Percentiles rank a stretch among this genome's conserved stretches.
phyloP scores from a whole-genome alignment of 2,797 vertebrate species.

The Caiman crocodilus region DNA sequence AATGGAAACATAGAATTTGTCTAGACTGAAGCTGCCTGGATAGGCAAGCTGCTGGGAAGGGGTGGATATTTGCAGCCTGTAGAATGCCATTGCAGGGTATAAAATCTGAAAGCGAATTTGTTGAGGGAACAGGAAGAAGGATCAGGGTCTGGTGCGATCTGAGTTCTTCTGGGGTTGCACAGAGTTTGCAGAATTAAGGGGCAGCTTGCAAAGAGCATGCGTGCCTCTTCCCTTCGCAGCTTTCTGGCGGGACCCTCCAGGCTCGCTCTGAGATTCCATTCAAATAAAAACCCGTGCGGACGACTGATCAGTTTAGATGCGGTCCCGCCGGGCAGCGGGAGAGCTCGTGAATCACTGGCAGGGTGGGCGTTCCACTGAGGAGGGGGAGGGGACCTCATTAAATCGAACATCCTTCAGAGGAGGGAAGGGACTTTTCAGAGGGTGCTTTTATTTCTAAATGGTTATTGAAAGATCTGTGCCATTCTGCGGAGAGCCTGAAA shows the following conservation, averaged over 20 bases:
- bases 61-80: not conserved
- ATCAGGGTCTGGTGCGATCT: fast-evolving
- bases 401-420: constrained; percentile 21
- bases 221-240: fast-evolving
- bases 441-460: constrained; percentile 6
- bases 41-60: not conserved
- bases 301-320: not conserved
- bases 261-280: not conserved
- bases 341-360: constrained; percentile 24
- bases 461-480: constrained; percentile 56
- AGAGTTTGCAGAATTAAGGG: not conserved
- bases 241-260: constrained; percentile 15
- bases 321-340: constrained; percentile 20
- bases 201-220: not conserved
- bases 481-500: constrained; percentile 36
- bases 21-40: not conserved
- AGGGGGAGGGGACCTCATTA: constrained; percentile 50
- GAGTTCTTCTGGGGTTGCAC: fast-evolving
- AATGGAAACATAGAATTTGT: not conserved
- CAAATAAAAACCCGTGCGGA: constrained; percentile 13
- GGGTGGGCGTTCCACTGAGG: constrained; percentile 24
- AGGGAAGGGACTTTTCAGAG: constrained; percentile 31
- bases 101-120: fast-evolving
- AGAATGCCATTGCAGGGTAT: too few relatives aligned
- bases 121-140: not conserved